Conservation (phyloP, 1,140 invertebrate genomes). For the Euwallacea similis region DNA sequence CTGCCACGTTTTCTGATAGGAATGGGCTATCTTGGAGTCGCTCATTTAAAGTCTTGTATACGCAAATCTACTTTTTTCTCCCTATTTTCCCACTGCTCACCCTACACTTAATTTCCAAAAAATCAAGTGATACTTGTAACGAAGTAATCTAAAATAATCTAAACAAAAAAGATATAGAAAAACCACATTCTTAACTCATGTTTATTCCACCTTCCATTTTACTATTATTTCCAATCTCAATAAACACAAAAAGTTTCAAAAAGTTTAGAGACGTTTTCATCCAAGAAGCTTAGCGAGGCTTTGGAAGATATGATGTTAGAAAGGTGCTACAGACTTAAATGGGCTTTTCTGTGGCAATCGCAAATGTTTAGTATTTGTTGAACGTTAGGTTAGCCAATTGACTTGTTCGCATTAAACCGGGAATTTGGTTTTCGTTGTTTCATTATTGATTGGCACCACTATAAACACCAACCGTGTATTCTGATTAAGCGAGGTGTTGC, state of each 20-base stretch:
- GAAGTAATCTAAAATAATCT: too few species aligned
- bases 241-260: conserved; percentile 14
- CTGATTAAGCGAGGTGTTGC: neutral
- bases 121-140: too few species aligned
- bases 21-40: neutral
- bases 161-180: too few species aligned
- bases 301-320: neutral
- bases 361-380: neutral
- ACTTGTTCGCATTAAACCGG: neutral
- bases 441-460: neutral
- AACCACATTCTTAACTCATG: neutral
- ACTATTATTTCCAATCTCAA: conserved; percentile 17
- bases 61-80: too few species aligned
- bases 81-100: too few species aligned
- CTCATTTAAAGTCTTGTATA: too few species aligned
- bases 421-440: neutral
- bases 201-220: neutral
- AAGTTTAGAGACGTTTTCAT: conserved; percentile 14
- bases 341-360: neutral
- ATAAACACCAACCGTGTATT: neutral
- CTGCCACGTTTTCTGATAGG: conserved; percentile 1
- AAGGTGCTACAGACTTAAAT: conserved; percentile 1
- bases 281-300: neutral
- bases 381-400: neutral
- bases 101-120: too few species aligned